Base-by-base conservation (phyloP, 2,888 invertebrate genomes). In the Calephelis perditalis region DNA sequence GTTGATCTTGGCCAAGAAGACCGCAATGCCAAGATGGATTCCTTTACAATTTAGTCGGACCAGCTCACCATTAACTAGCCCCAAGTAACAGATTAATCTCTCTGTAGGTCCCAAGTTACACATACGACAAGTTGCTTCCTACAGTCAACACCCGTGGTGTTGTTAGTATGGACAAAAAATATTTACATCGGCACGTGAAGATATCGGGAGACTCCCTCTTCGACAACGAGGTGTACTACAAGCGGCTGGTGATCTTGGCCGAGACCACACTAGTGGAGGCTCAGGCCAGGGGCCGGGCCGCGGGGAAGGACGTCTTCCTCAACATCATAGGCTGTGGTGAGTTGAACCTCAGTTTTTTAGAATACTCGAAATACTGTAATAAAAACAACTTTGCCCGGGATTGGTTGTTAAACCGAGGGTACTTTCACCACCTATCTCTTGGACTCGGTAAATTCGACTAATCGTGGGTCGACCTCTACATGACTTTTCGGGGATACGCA, bases 301-400 rank as follows among this genome's bases (percentile, higher is more conserved):
- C 75, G 11, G 82, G 81, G 36, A 91, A 86, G 40, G 79, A 76
- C 10, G 93, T 92, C 0, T 94, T 89, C 69, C 67, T 94, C 1
- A 93, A 94, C 73, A 87, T 94, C 5, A 92, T 94, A 12, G 94
- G 94, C 11, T 91, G 93, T 47, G 94, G 94, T 70, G 68, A 82
- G 66, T 78, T 40, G 40, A 40, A 40, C 7, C 0, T 40, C 5
- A 40, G 8, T 7, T 7, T 37, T 37, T 6, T 7, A 7, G 7
- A 7, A 7, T 37, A 7, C 7, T 6, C 37, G 37, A 37, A 37
- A 37, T 37, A 37, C 37, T 37, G 37, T 26, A 26, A 26, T 26
- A 26, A 26, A 26, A 2, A 26, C 26, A 26, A 26, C 26, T 26
- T 26, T 26, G 26, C 26, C 26, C 3, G 26, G 26, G 26, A 26